These are phyloP conservation scores for Leucopsar rothschildi DNA, from an alignment of 2,113 vertebrate genomes.

Conservation along the genomic window DNA sequence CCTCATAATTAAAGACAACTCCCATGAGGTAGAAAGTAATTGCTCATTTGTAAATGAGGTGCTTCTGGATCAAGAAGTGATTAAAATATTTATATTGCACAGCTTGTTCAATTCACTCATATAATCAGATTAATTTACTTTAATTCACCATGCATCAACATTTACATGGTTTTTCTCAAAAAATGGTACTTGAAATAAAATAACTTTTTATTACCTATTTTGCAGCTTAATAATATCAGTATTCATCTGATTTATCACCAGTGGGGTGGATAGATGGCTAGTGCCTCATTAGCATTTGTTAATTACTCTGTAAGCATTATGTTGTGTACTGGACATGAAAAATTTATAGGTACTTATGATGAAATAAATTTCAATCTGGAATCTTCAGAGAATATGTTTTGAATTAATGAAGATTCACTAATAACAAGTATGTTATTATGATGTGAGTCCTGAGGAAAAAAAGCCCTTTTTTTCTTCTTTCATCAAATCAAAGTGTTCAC, in stretches of 20 bases:
- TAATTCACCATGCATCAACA: conserved; percentile 75
- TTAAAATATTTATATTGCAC: conserved; percentile 91
- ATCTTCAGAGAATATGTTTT: neutral
- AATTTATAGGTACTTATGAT: neutral
- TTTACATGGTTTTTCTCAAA: conserved; percentile 56
- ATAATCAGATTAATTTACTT: conserved; percentile 80
- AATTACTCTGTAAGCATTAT: neutral
- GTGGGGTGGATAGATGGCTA: neutral
- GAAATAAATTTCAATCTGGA: conserved; percentile 8
- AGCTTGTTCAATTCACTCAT: conserved; percentile 78
- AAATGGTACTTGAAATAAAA: conserved; percentile 70
- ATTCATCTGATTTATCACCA: neutral
- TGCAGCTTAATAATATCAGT: conserved; percentile 21
- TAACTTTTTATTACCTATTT: conserved; percentile 55
- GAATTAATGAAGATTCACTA: neutral
- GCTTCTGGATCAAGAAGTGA: conserved; percentile 84
- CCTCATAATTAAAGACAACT: conserved; percentile 77
- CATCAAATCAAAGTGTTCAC: neutral
- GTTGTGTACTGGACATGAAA: conserved; percentile 3
- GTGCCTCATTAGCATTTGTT: neutral
- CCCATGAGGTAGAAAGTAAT: conserved; percentile 83
- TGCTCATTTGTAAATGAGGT: conserved; percentile 88
- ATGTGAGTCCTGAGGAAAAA: neutral
- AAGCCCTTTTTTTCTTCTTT: neutral
- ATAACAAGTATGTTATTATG: neutral